phyloP scores from a whole-genome alignment of 2,888 invertebrate genomes.

The Dynastes hyllus region DNA sequence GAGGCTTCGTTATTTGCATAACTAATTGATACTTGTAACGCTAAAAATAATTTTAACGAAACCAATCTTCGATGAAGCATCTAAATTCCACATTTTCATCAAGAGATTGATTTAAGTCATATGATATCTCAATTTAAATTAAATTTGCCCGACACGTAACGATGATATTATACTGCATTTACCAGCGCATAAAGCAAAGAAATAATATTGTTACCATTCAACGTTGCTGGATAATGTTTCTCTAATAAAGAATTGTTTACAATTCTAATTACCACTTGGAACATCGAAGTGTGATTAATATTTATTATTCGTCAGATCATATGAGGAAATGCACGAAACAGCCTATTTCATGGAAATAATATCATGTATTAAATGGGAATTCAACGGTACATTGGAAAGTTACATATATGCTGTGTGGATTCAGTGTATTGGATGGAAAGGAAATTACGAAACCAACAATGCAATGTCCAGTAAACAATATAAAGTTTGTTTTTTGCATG shows the following conservation, averaged over 20 bases:
- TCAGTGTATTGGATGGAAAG: not conserved
- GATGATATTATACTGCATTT: too few relatives aligned
- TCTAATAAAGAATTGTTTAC: not conserved
- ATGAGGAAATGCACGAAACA: slow-evolving; percentile 21
- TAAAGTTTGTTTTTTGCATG: too few relatives aligned
- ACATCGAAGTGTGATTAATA: slow-evolving; percentile 26
- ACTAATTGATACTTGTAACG: slow-evolving; percentile 16
- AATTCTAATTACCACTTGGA: not conserved
- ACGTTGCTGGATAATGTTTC: not conserved
- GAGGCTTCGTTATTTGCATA: slow-evolving; percentile 13
- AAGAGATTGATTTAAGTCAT: too few relatives aligned
- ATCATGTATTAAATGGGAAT: slow-evolving; percentile 20
- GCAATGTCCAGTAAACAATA: not conserved
- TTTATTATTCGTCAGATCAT: slow-evolving; percentile 23
- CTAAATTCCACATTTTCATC: not conserved
- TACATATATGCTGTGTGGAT: slow-evolving; percentile 2
- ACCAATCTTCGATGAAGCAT: not conserved
- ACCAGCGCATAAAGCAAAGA: not conserved
- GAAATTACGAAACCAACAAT: not conserved
- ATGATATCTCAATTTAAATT: not conserved
- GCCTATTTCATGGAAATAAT: slow-evolving; percentile 29
- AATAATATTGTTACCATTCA: not conserved
- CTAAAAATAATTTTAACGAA: slow-evolving; percentile 9
- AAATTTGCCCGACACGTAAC: too few relatives aligned
- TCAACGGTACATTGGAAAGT: slow-evolving; percentile 44